A percentile compares a stretch with the other conserved stretches of the same genome.
Evolutionary conservation across 1,140 invertebrate species (phyloP).

Genomic region (Lepidostoma basale): DNA sequence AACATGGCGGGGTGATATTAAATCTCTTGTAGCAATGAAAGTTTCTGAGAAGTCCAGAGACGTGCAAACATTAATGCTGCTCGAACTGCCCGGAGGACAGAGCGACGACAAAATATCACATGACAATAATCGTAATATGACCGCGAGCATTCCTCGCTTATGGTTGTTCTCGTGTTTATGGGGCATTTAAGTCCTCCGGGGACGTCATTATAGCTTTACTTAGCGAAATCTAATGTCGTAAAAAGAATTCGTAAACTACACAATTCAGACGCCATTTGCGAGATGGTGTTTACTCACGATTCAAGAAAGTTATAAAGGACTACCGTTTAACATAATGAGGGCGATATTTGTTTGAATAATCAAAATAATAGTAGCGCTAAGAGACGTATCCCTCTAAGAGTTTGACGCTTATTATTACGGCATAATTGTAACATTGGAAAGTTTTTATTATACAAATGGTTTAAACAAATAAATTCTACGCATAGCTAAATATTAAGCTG

Average conservation of each 20-base stretch:
- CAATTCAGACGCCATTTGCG: background rate
- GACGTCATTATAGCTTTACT: background rate
- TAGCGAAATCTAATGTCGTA: background rate
- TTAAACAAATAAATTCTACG: too few species aligned
- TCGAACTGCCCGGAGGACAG: too few species aligned
- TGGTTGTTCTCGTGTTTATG: constrained; percentile 1
- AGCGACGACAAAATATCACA: background rate
- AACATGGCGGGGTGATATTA: too few species aligned
- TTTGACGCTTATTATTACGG: too few species aligned
- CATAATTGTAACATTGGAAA: too few species aligned
- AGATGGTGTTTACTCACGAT: background rate
- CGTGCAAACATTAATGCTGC: too few species aligned
- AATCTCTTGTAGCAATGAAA: too few species aligned
- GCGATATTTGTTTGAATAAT: background rate
- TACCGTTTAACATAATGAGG: background rate
- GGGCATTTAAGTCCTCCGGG: background rate
- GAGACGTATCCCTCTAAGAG: too few species aligned
- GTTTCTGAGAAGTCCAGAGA: too few species aligned
- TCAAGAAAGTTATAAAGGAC: background rate
- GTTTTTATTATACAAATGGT: too few species aligned
- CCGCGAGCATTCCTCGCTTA: background rate
- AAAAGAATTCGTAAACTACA: background rate
- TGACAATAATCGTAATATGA: constrained; percentile 17
- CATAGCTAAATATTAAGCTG: too few species aligned
- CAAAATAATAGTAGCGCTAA: background rate